phyloP scores from a whole-genome alignment of 2,888 invertebrate genomes.

The Phrixothrix hirtus region DNA sequence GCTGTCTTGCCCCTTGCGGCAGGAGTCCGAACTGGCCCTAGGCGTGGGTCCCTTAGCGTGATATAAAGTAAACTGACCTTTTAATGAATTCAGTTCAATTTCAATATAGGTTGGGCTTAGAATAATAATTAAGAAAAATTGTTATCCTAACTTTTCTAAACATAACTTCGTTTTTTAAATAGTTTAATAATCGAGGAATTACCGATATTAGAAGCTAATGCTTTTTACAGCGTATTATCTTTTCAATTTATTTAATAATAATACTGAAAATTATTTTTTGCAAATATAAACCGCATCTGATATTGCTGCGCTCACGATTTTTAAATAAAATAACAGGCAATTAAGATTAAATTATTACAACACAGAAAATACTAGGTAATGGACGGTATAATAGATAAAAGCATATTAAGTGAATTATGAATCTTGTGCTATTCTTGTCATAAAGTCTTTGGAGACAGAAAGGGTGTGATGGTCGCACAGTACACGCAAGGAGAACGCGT shows the following conservation, averaged over 20 bases:
- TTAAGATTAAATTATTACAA: slow-evolving; percentile 18
- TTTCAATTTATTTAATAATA: too few relatives aligned
- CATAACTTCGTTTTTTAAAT: too few relatives aligned
- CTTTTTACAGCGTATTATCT: too few relatives aligned
- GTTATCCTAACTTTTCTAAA: too few relatives aligned
- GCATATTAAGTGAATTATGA: slow-evolving; percentile 41
- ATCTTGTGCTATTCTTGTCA: slow-evolving; percentile 42
- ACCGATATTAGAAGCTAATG: too few relatives aligned
- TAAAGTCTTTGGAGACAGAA: slow-evolving; percentile 41
- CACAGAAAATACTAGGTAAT: slow-evolving; percentile 27
- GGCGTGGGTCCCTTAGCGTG: slow-evolving; percentile 54
- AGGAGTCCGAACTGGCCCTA: slow-evolving; percentile 37
- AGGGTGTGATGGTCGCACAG: slow-evolving; percentile 37
- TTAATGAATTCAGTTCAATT: slow-evolving; percentile 52
- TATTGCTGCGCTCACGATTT: too few relatives aligned
- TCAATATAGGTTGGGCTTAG: slow-evolving; percentile 47
- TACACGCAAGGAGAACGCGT: slow-evolving; percentile 38
- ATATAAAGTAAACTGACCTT: slow-evolving; percentile 53
- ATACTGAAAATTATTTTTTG: too few relatives aligned
- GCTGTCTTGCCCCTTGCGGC: slow-evolving; percentile 41
- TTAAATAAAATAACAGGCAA: slow-evolving; percentile 5
- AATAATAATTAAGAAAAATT: slow-evolving; percentile 37
- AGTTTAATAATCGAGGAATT: too few relatives aligned
- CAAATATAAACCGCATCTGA: too few relatives aligned
- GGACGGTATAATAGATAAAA: slow-evolving; percentile 26